phyloP scores from a whole-genome alignment of 2,113 vertebrate species.

The Halichoeres trimaculatus region DNA sequence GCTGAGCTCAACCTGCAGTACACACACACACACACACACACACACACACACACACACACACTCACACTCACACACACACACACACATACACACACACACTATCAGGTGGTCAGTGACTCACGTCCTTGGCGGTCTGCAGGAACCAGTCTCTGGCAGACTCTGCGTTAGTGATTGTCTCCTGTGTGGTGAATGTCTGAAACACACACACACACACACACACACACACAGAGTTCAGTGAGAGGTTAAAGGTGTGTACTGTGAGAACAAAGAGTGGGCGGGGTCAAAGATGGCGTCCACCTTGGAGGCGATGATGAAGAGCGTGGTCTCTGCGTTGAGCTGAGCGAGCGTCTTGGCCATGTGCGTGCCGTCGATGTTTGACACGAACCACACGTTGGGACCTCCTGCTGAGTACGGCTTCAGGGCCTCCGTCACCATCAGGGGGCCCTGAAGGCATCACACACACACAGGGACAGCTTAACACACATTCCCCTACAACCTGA shows the following conservation, averaged over 20 bases:
- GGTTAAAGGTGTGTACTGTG: too few relatives aligned
- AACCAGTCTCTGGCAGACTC: constrained; percentile 98
- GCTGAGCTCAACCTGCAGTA: too few relatives aligned
- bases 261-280: too few relatives aligned
- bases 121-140: constrained; percentile 87
- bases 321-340: constrained; percentile 89
- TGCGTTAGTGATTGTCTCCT: constrained; percentile 99
- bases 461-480: not conserved
- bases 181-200: constrained; percentile 95
- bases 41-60: too few relatives aligned
- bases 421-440: constrained; percentile 97
- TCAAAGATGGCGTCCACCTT: constrained; percentile 81
- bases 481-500: not conserved
- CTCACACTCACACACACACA: too few relatives aligned
- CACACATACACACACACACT: too few relatives aligned
- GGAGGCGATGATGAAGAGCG: constrained; percentile 95
- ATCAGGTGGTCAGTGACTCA: constrained; percentile 78
- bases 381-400: constrained; percentile 96
- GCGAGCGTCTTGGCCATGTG: constrained; percentile 95
- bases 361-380: constrained; percentile 98
- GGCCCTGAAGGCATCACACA: constrained; percentile 84
- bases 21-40: too few relatives aligned
- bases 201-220: not conserved
- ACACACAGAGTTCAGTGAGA: not conserved
- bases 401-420: constrained; percentile 93